Evolutionary conservation across 2,113 vertebrate genomes (phyloP), one percentile per base, ranked within the genome.

Genomic region (Lycaon pictus): DNA sequence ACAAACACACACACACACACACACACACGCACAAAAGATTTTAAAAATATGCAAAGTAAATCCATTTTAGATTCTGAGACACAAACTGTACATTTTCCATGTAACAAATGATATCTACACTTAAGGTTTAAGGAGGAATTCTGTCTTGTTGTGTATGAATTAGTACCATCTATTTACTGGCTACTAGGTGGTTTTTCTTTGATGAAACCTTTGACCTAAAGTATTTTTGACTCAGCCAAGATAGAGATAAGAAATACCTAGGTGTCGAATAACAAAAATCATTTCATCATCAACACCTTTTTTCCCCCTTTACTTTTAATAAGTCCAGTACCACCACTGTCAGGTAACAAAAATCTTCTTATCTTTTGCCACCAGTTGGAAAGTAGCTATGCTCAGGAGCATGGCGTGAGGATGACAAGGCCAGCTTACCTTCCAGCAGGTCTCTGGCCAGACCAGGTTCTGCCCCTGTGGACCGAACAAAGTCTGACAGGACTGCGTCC

Each of bases 371-470:
- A 8, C 65, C 20, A 3, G n/a, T 4, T 67, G 27, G 25, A 51
- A 79, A 51, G 19, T 11, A 2, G 20, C 11, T 65, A 76, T 11
- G 12, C 9, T 58, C 55, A 13, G 20, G 53, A 53, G 16, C 23
- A 27, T 9, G 2, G 27, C 27, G 7, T 4, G 84, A 80, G 37
- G 48, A 20, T 0, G 12, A 35, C 32, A 58, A 76, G 37, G 83
- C 53, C 2, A 7, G 79, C 99, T 99, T 99, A 99, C 99, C 99
- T 99, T 99, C 99, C 94, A 99, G 99, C 99, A 99, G 99, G 99
- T 99, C 99, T 99, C 99, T 99, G 98, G 99, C 99, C 99, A 99
- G 99, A 99, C 99, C 99, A 92, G 99, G 99, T 99, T 99, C 99
- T 98, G 99, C 99, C 99, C 99, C 99, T 0, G 99, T 99, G 99